These are phyloP conservation scores for Polypedilum pembai DNA, from an alignment of 1,140 invertebrate genomes.

Conservation along the genomic window DNA sequence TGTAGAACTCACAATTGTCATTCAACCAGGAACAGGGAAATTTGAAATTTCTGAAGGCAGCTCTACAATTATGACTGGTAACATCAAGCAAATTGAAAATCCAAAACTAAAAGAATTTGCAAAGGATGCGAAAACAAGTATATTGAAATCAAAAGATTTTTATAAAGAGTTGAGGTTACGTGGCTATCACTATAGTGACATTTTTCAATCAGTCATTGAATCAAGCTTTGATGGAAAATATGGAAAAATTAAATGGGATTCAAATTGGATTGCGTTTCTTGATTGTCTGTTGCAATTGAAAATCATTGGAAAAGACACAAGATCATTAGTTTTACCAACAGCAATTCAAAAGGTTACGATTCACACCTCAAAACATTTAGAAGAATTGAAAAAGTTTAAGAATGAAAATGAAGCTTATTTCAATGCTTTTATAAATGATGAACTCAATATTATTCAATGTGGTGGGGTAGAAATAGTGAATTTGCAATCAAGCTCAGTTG, in stretches of 20 bases:
- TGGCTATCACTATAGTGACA: constrained; percentile 76
- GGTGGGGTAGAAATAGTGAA: constrained; percentile 80
- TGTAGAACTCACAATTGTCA: constrained; percentile 67
- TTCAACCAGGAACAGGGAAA: constrained; percentile 72
- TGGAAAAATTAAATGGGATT: constrained; percentile 55
- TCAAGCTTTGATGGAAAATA: constrained; percentile 43
- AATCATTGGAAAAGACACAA: constrained; percentile 64
- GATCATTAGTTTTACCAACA: constrained; percentile 75
- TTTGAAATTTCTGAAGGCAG: constrained; percentile 80
- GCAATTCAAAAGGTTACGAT: constrained; percentile 72
- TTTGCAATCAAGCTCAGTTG: constrained; percentile 70
- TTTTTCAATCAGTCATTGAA: constrained; percentile 36
- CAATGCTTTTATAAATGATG: constrained; percentile 36
- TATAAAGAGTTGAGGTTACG: constrained; percentile 87
- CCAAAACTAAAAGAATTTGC: constrained; percentile 31
- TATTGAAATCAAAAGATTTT: constrained; percentile 63
- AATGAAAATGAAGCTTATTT: constrained; percentile 41
- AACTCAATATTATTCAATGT: constrained; percentile 47
- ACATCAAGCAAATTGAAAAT: constrained; percentile 51
- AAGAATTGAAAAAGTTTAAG: constrained; percentile 40
- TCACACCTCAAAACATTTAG: constrained; percentile 60
- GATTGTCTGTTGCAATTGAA: constrained; percentile 87
- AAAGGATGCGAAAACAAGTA: constrained; percentile 34
- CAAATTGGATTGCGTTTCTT: constrained; percentile 87
- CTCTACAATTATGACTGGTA: constrained; percentile 66